A percentile compares a stretch with the other conserved stretches of the same genome.
Evolutionary conservation across 2,888 invertebrate species (phyloP).

Genomic region (Pedicia rivosa): DNA sequence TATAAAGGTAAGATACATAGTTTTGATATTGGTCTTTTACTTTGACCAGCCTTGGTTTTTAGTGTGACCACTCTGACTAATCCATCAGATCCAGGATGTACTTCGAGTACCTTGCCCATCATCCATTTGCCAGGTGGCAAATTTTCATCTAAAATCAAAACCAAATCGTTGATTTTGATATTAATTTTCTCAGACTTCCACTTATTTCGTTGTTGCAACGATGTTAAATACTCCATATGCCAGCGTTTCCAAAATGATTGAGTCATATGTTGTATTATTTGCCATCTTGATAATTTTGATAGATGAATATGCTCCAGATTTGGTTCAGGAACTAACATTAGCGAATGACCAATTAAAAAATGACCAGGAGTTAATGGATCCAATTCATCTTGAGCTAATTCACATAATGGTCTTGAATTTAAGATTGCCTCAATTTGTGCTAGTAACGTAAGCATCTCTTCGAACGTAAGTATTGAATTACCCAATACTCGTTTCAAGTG

Average conservation of each 20-base stretch:
- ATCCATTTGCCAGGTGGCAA: conserved; percentile 15
- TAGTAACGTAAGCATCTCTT: conserved; percentile 19
- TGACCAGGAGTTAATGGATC: conserved; percentile 12
- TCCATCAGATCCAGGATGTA: conserved; percentile 17
- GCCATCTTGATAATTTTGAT: conserved; percentile 15
- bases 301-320: conserved; percentile 8
- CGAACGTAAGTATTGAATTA: conserved; percentile 14
- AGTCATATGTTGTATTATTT: conserved; percentile 12
- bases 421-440: conserved; percentile 20
- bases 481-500: conserved; percentile 16
- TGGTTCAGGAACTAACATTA: conserved; percentile 13
- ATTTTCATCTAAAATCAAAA: conserved; percentile 15
- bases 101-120: conserved; percentile 13
- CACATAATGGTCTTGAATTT: conserved; percentile 18
- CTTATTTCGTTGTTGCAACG: conserved; percentile 14
- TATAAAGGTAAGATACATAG: neutral
- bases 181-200: conserved; percentile 11
- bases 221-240: conserved; percentile 14
- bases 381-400: conserved; percentile 12
- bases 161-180: conserved; percentile 12
- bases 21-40: neutral
- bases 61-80: conserved; percentile 13
- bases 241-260: conserved; percentile 16
- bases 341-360: conserved; percentile 3
- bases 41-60: neutral